These are phyloP conservation scores for Lasiurus borealis DNA, from an alignment of 2,113 vertebrate species.

Conservation along the genomic window DNA sequence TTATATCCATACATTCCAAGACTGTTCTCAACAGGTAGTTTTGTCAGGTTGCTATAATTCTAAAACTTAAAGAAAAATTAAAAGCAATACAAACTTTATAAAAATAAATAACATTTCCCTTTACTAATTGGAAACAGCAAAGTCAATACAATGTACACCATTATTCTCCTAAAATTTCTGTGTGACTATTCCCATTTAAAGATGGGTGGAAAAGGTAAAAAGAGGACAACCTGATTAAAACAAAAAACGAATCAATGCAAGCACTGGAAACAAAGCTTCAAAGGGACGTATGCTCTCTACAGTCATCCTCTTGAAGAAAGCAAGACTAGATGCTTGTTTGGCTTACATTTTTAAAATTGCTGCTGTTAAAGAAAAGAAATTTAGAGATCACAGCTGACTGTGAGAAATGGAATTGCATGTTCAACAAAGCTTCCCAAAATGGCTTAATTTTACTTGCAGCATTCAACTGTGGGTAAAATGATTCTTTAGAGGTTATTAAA, in stretches of 20 bases:
- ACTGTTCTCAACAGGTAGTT: neutral
- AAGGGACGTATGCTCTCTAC: neutral
- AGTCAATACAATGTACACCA: neutral
- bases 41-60: neutral
- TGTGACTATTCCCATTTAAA: neutral
- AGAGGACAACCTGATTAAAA: slow-evolving; percentile 31
- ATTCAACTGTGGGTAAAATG: neutral
- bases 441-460: slow-evolving; percentile 8
- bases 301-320: neutral
- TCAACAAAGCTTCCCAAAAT: slow-evolving; percentile 3
- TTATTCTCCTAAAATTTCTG: neutral
- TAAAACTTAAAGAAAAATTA: slow-evolving; percentile 28
- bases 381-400: neutral
- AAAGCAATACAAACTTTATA: neutral
- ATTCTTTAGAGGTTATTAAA: neutral
- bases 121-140: neutral
- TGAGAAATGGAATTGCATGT: neutral
- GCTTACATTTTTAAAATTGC: neutral
- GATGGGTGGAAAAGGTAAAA: neutral
- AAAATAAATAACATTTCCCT: slow-evolving; percentile 26
- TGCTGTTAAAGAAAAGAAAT: slow-evolving; percentile 15
- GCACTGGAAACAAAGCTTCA: neutral
- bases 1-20: neutral
- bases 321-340: neutral
- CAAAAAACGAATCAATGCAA: neutral